Evolutionary conservation across 2,888 invertebrate genomes (phyloP).

Genomic region (Oxytorus armatus): DNA sequence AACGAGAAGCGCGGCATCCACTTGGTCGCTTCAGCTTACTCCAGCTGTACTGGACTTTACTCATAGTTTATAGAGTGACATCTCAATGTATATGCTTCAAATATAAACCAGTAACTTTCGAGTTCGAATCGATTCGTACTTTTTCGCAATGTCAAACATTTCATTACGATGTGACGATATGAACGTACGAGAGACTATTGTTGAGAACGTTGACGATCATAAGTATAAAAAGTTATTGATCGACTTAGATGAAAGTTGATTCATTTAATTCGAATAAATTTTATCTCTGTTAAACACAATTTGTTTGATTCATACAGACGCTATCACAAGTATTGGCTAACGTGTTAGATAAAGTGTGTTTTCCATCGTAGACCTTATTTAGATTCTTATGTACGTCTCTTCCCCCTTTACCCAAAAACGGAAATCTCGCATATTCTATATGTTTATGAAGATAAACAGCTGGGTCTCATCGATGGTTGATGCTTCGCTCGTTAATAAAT

Average conservation of each 20-base stretch:
- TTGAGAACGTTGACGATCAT: background rate
- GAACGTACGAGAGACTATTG: background rate
- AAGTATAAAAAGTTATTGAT: background rate
- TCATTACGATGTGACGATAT: background rate
- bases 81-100: constrained; percentile 13
- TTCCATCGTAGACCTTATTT: too few species aligned
- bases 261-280: background rate
- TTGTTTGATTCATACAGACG: background rate
- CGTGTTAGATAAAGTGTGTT: too few species aligned
- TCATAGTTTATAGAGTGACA: constrained; percentile 14
- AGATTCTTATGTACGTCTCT: too few species aligned
- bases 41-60: constrained; percentile 2
- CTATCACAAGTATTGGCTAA: too few species aligned
- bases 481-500: too few species aligned
- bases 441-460: too few species aligned
- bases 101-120: background rate
- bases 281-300: background rate
- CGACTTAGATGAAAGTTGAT: background rate
- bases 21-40: constrained; percentile 1
- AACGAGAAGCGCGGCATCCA: constrained; percentile 23
- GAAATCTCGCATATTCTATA: too few species aligned
- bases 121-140: too few species aligned
- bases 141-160: too few species aligned
- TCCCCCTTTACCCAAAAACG: too few species aligned
- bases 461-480: too few species aligned